These are phyloP conservation scores for Platorchestia sp. DNA, from an alignment of 1,140 invertebrate species.

Conservation along the genomic window DNA sequence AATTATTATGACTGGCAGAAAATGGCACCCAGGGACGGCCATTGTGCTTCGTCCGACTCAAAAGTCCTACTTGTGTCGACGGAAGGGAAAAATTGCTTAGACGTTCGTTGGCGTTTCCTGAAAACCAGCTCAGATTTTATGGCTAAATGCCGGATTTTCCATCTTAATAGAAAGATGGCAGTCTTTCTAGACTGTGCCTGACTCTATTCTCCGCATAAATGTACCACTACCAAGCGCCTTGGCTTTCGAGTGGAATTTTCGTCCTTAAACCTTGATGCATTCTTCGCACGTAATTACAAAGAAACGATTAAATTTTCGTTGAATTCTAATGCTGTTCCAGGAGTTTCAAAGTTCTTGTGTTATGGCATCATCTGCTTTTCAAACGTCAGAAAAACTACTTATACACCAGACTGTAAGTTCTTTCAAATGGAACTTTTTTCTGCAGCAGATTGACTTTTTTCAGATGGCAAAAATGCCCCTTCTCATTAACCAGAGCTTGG, in stretches of 20 bases:
- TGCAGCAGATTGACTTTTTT: too few species aligned
- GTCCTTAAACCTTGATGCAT: not conserved
- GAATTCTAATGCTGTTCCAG: not conserved
- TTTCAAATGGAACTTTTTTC: not conserved
- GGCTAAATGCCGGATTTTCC: slow-evolving; percentile 24
- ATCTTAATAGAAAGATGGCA: slow-evolving; percentile 5
- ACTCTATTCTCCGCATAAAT: slow-evolving; percentile 10
- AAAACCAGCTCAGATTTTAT: slow-evolving; percentile 16
- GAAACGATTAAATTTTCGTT: not conserved
- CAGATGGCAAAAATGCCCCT: too few species aligned
- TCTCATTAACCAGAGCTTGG: too few species aligned
- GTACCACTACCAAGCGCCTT: not conserved
- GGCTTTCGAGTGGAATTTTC: not conserved
- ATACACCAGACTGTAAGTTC: not conserved
- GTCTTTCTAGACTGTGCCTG: not conserved
- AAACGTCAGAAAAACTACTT: not conserved
- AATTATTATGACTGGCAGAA: slow-evolving; percentile 52
- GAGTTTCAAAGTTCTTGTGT: not conserved
- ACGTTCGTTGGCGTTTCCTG: not conserved
- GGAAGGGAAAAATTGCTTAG: not conserved
- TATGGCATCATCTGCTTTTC: not conserved
- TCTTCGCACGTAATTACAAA: not conserved
- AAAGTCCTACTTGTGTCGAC: slow-evolving; percentile 46
- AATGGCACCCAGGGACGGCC: slow-evolving; percentile 20
- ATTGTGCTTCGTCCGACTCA: slow-evolving; percentile 37